Percentiles rank a stretch among this genome's conserved stretches.
phyloP scores from a whole-genome alignment of 2,797 vertebrate genomes.

The Malurus leucopterus region DNA sequence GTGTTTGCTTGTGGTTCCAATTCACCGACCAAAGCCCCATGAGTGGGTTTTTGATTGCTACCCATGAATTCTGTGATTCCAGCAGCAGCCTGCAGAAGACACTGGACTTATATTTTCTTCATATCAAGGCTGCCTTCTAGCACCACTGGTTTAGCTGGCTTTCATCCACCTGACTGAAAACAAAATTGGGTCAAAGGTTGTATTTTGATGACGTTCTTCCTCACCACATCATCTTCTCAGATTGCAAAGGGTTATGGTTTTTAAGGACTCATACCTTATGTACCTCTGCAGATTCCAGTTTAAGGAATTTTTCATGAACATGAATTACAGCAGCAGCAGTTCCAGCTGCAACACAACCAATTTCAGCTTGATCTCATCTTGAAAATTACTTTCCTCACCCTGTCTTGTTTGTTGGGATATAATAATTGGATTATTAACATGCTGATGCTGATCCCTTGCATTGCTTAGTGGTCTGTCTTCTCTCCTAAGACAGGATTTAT shows the following conservation, averaged over 20 bases:
- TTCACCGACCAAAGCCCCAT: background rate
- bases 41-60: too few species aligned
- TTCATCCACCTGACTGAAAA: background rate
- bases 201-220: background rate
- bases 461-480: background rate
- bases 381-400: background rate
- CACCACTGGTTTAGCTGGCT: background rate
- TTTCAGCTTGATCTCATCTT: background rate
- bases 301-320: background rate
- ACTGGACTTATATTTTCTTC: background rate
- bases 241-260: background rate
- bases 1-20: background rate
- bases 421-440: constrained; percentile 8
- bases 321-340: background rate
- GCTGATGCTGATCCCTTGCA: background rate
- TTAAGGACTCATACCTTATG: background rate
- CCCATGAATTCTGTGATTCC: background rate
- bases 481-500: background rate
- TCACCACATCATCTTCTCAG: background rate
- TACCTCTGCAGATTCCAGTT: background rate
- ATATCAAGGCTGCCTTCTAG: background rate
- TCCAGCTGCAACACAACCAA: background rate
- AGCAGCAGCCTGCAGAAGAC: background rate
- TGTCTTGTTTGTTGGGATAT: background rate
- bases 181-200: background rate